A percentile compares a stretch with the other conserved stretches of the same genome.
Evolutionary conservation across 2,113 vertebrate species (phyloP).

Genomic region (Ctenomys sociabilis): DNA sequence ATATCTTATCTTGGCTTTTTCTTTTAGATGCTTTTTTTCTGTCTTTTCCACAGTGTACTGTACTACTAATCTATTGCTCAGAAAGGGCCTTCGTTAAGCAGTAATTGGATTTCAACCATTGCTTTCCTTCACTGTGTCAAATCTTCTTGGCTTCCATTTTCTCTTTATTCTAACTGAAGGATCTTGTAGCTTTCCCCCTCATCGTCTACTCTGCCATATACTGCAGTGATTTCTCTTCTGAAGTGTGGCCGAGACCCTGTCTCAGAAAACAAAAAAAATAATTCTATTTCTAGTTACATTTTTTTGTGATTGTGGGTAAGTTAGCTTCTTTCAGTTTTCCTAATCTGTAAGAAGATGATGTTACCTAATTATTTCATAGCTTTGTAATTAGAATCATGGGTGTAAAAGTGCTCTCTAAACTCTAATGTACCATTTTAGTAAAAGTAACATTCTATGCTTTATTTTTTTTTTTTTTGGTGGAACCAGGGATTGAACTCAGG

Average conservation of each 20-base stretch:
- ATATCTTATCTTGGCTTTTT: neutral
- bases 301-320: neutral
- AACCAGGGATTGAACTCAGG: too few relatives aligned
- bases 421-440: conserved; percentile 10
- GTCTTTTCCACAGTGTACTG: neutral
- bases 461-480: too few relatives aligned
- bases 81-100: neutral
- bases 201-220: neutral
- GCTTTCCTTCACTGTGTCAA: neutral
- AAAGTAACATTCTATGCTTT: neutral
- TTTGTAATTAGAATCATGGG: neutral
- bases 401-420: conserved; percentile 1
- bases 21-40: neutral
- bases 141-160: neutral
- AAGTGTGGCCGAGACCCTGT: neutral
- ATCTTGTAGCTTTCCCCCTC: neutral
- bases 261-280: neutral
- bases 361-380: neutral
- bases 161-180: neutral
- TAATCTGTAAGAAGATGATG: conserved; percentile 18
- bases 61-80: neutral
- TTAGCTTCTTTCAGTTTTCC: neutral
- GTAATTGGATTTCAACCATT: neutral
- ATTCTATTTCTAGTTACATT: neutral
- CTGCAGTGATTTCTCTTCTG: neutral